Percentiles rank a stretch among this genome's conserved stretches.
Conservation (phyloP, 2,113 vertebrate genomes). For the Aegotheles bennettii region DNA sequence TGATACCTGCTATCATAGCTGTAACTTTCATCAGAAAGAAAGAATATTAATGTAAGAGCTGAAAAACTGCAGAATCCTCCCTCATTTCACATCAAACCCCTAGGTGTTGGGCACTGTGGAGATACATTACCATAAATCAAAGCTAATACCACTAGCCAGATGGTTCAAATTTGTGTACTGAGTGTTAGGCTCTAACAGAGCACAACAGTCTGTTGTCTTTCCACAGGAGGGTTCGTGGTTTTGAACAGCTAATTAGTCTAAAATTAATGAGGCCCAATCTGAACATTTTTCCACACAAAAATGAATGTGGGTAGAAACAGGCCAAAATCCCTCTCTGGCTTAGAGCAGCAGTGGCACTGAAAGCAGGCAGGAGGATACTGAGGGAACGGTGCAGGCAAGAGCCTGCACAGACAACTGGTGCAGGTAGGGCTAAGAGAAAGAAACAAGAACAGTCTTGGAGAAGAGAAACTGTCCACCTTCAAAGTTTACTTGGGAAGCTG, state of each 20-base stretch:
- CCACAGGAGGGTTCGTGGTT: background rate
- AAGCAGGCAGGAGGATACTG: background rate
- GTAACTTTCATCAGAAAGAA: background rate
- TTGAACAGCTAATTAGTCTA: slow-evolving; percentile 26
- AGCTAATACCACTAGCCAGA: slow-evolving; percentile 5
- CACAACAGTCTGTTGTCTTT: slow-evolving; percentile 29
- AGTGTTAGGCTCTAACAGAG: background rate
- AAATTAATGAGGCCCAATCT: slow-evolving; percentile 22
- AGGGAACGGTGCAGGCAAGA: rapidly evolving
- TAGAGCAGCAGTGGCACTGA: background rate
- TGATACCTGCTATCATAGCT: background rate
- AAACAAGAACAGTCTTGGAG: background rate
- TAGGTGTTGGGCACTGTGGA: background rate
- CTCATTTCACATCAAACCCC: background rate
- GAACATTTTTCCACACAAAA: background rate
- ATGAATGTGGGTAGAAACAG: background rate
- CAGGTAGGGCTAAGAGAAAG: background rate
- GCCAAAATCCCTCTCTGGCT: background rate
- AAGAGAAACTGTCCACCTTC: background rate
- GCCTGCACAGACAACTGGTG: background rate
- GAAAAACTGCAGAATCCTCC: background rate
- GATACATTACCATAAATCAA: slow-evolving; percentile 20
- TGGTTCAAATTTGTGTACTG: slow-evolving; percentile 31
- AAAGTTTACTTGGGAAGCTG: background rate
- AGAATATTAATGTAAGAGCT: background rate